phyloP scores from a whole-genome alignment of 1,140 invertebrate species.

The Diachasmimorpha longicaudata region DNA sequence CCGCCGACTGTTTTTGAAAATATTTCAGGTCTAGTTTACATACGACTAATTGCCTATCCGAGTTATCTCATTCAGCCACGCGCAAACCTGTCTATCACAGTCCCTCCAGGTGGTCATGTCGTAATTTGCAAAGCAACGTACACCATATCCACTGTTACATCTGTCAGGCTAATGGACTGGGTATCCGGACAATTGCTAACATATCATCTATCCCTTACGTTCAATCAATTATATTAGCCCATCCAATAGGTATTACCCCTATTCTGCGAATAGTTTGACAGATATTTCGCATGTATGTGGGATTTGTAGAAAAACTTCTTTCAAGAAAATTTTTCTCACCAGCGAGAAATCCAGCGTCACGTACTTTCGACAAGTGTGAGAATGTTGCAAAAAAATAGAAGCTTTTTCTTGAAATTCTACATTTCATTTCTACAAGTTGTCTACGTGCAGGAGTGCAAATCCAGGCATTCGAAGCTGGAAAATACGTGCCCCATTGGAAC shows the following conservation, averaged over 20 bases:
- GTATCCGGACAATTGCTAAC: constrained; percentile 29
- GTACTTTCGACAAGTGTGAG: background rate
- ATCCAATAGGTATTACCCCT: background rate
- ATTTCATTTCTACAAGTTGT: constrained; percentile 1
- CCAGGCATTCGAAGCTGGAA: background rate
- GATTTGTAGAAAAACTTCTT: too few species aligned
- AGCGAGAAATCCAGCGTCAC: background rate
- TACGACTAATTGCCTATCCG: constrained; percentile 36
- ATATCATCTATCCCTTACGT: constrained; percentile 19
- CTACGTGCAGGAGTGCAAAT: background rate
- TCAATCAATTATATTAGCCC: background rate
- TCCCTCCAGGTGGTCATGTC: constrained; percentile 30
- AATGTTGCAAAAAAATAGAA: background rate
- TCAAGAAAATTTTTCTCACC: background rate
- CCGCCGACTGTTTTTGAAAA: background rate
- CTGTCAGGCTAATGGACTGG: constrained; percentile 41
- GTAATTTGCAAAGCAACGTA: constrained; percentile 39
- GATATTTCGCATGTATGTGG: too few species aligned
- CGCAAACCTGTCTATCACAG: constrained; percentile 37
- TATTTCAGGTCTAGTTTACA: constrained; percentile 13
- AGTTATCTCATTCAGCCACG: constrained; percentile 35
- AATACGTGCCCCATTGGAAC: background rate
- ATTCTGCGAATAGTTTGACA: too few species aligned
- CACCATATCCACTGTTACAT: constrained; percentile 33
- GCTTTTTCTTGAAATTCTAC: background rate